Base-by-base conservation (phyloP, 1,140 invertebrate species). In the Drosophila nannoptera region DNA sequence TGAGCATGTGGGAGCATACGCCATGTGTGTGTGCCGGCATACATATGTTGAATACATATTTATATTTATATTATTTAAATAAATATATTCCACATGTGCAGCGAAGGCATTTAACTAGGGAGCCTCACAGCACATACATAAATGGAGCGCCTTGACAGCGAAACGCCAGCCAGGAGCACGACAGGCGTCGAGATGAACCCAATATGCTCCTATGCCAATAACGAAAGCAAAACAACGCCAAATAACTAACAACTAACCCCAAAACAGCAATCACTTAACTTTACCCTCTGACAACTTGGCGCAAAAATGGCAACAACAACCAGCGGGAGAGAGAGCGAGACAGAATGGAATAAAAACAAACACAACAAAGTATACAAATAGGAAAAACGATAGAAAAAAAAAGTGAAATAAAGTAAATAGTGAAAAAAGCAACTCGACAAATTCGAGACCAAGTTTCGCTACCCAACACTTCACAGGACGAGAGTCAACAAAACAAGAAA, bases 1-100 rank as follows among this genome's bases (percentile, higher is more conserved):
- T 45, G 43, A 32, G 61, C 64, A 58, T 43, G 75, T 73, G 66
- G 66, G 64, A 73, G 69, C 63, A 74, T 76, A 76, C 69, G 69
- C 49, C 68, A 65, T 64, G 67, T 69, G 67, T 69, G 67, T 58
- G 67, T 48, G 16, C 59, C 16, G 43, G 42, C 43, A n/a, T 46
- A 8, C 55, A 68, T 62, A 54, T 22, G 22, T 3, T 22, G 22
- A 22, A 22, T 22, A 22, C 22, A 22, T 22, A 22, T 22, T 22
- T 22, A 22, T 22, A 22, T 22, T 22, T 22, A 22, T 22, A 22
- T 22, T 22, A 22, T 22, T 22, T 22, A 22, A 22, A 22, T 22
- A 22, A 22, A 22, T 22, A 22, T 22, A 22, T 22, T 22, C 22
- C 22, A 22, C 3, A 22, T 22, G 22, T 22, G 22, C 22, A 22